These are phyloP conservation scores for Pherbina coryleti DNA, from an alignment of 2,888 invertebrate genomes.

Conservation along the genomic window DNA sequence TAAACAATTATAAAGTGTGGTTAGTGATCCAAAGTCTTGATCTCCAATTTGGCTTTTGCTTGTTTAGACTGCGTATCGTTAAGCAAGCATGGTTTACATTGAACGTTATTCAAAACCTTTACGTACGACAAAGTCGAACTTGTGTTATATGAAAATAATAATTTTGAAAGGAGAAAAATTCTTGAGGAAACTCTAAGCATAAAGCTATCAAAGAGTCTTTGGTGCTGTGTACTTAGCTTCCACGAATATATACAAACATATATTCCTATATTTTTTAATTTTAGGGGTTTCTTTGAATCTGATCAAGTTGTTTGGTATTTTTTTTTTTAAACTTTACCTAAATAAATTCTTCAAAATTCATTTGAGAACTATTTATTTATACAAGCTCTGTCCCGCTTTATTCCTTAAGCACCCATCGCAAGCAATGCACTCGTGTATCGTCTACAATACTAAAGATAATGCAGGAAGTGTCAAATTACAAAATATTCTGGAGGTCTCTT, in stretches of 20 bases:
- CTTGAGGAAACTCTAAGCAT: neutral
- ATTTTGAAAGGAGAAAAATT: neutral
- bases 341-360: constrained; percentile 9
- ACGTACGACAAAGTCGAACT: too few species aligned
- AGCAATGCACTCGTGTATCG: neutral
- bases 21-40: neutral
- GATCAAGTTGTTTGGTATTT: neutral
- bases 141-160: neutral
- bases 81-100: neutral
- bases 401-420: neutral
- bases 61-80: neutral
- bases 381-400: neutral
- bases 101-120: neutral
- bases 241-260: neutral
- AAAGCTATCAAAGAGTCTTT: neutral
- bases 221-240: neutral
- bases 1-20: constrained; percentile 14
- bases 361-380: neutral
- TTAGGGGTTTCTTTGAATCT: neutral
- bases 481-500: constrained; percentile 20
- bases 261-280: neutral
- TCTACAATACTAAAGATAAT: neutral
- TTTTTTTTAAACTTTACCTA: neutral
- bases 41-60: neutral
- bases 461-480: constrained; percentile 36